Percentiles rank a stretch among this genome's conserved stretches.
These are phyloP conservation scores for Cartodere bifasciata DNA, from an alignment of 2,888 invertebrate genomes.

Conservation along the genomic window DNA sequence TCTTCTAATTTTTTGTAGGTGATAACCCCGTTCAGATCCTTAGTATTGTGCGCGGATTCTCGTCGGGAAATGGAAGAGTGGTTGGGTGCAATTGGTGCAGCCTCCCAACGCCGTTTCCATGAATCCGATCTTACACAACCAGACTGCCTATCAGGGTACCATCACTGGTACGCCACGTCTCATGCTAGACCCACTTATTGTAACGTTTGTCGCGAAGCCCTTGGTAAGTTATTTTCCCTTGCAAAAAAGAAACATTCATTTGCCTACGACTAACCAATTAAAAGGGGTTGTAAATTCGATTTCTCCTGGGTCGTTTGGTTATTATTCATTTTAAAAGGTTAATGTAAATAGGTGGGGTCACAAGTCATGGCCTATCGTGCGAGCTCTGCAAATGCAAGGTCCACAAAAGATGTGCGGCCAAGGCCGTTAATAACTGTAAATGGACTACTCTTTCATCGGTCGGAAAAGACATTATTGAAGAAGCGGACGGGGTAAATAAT, in stretches of 20 bases:
- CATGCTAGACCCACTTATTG: conserved; percentile 94
- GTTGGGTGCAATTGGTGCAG: conserved; percentile 70
- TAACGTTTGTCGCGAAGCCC: conserved; percentile 90
- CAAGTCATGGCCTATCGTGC: conserved; percentile 91
- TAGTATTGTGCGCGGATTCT: conserved; percentile 68
- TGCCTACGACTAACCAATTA: too few relatives aligned
- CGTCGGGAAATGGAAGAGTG: conserved; percentile 87
- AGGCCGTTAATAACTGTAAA: conserved; percentile 90
- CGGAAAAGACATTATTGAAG: conserved; percentile 89
- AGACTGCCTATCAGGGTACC: conserved; percentile 56
- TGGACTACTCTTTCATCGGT: conserved; percentile 95
- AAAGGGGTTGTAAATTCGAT: too few relatives aligned
- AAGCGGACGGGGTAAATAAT: conserved; percentile 69
- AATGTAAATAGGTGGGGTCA: conserved; percentile 87
- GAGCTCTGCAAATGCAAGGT: conserved; percentile 97
- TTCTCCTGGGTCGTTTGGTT: too few relatives aligned
- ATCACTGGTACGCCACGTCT: conserved; percentile 76
- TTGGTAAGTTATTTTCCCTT: too few relatives aligned
- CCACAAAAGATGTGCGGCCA: conserved; percentile 87
- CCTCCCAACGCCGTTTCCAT: conserved; percentile 41
- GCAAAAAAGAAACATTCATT: too few relatives aligned
- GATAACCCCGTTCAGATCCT: conserved; percentile 64
- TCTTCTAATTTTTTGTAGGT: conserved; percentile 37
- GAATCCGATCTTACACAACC: conserved; percentile 49
- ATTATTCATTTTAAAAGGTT: too few relatives aligned